Base-by-base conservation (phyloP, 2,888 invertebrate genomes). In the Coleophora flavipennella region DNA sequence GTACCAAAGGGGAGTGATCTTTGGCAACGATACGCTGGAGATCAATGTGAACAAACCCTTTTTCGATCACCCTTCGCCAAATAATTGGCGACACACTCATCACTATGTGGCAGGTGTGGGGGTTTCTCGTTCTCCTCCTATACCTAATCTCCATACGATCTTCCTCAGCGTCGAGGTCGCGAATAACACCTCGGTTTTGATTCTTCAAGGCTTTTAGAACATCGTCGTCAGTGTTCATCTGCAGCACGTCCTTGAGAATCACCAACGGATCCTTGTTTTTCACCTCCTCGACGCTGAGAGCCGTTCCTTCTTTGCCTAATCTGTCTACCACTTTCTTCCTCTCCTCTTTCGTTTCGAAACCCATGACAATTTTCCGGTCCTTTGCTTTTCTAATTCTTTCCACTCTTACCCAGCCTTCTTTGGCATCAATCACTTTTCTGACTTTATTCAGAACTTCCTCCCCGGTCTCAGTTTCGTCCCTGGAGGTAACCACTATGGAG, bases 1-100 rank as follows among this genome's bases (percentile, higher is more conserved):
- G 50, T 0, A 51, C 40, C 0, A 50, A 37, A 0, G 51, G 51
- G 0, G 50, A 46, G 8, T 50, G 49, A 39, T 51, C 51, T 1
- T 10, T 14, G 0, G 44, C 38, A 8, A 33, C 13, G 10, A 38
- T 40, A 8, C 44, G 31, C n/a, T 51, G 46, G 0, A 53, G 37
- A 9, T 48, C 52, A 1, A 56, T 40, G 36, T 48, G 40, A 0
- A 51, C 26, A 2, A 34, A 36, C 2, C 42, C 51, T 1, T 41
- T 43, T 1, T 37, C 35, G 4, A 31, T 29, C 14, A 39, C 0
- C 0, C 27, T 2, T 12, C 29, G 29, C 48, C 48, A 48, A 1
- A 48, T 11, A 1, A 2, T n/a, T 1, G 48, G 45, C 8, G 48
- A 42, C 1, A 44, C 44, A 3, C 6, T 3, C 1, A 36, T 10